Percentiles rank a stretch among this genome's conserved stretches.
Conservation (phyloP, 2,888 invertebrate species). For the Apotomis capreana region DNA sequence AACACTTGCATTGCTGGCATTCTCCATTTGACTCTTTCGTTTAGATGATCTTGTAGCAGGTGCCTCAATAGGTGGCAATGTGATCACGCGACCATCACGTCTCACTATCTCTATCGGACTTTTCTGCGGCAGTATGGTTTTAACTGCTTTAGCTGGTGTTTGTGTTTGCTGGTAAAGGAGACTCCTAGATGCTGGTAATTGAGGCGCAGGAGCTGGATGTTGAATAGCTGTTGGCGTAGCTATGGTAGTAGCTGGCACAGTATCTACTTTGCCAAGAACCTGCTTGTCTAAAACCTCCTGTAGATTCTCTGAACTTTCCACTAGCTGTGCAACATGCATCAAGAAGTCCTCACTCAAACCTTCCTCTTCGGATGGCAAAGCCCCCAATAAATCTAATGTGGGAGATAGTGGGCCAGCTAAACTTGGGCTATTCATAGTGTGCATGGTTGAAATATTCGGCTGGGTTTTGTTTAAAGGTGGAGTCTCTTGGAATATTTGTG, state of each 20-base stretch:
- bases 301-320: constrained; percentile 86
- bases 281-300: constrained; percentile 89
- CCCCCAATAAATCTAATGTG: constrained; percentile 83
- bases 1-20: constrained; percentile 45
- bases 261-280: constrained; percentile 79
- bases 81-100: constrained; percentile 89
- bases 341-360: constrained; percentile 87
- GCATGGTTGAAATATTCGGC: constrained; percentile 60
- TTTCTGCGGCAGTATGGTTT: constrained; percentile 66
- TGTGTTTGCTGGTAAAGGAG: constrained; percentile 55
- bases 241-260: constrained; percentile 58
- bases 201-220: constrained; percentile 50
- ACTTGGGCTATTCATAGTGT: constrained; percentile 75
- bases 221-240: constrained; percentile 52
- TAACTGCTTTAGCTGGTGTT: constrained; percentile 61
- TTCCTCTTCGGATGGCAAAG: constrained; percentile 85
- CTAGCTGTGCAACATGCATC: constrained; percentile 89
- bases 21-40: constrained; percentile 80
- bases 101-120: constrained; percentile 89
- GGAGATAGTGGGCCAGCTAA: constrained; percentile 83
- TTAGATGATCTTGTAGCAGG: constrained; percentile 91
- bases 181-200: constrained; percentile 44
- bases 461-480: constrained; percentile 63
- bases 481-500: constrained; percentile 78
- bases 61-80: constrained; percentile 91